Percentiles rank a stretch among this genome's conserved stretches.
phyloP scores from a whole-genome alignment of 2,888 invertebrate genomes.

The Antheraea yamamai region DNA sequence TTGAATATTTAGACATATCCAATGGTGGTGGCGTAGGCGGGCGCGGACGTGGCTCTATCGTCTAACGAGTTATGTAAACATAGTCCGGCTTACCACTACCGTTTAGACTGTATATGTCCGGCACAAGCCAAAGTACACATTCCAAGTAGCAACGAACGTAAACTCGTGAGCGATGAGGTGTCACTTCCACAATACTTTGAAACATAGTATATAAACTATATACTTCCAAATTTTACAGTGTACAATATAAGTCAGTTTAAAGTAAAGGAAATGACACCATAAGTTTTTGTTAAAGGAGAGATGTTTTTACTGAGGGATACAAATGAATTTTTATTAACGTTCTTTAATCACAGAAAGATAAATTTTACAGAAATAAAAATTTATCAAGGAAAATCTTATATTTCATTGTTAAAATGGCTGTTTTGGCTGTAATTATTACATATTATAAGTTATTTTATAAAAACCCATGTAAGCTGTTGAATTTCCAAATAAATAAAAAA shows the following conservation, averaged over 20 bases:
- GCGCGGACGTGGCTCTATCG: constrained; percentile 44
- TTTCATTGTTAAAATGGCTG: background rate
- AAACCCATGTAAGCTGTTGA: too few species aligned
- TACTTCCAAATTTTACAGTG: background rate
- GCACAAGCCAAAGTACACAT: constrained; percentile 55
- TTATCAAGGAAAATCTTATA: background rate
- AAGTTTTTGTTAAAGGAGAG: background rate
- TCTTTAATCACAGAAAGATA: background rate
- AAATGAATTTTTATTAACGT: background rate
- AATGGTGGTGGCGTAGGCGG: constrained; percentile 62
- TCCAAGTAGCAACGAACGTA: constrained; percentile 59
- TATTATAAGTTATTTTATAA: too few species aligned
- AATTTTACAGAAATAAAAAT: background rate
- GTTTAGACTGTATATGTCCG: constrained; percentile 48
- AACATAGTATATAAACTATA: constrained; percentile 28
- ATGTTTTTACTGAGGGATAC: background rate
- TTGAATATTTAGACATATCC: constrained; percentile 55
- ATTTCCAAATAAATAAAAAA: too few species aligned
- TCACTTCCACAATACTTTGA: constrained; percentile 52
- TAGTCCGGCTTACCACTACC: constrained; percentile 56
- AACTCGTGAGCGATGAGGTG: constrained; percentile 52
- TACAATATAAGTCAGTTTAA: background rate
- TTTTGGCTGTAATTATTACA: too few species aligned
- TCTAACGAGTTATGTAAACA: constrained; percentile 79
- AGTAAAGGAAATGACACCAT: background rate